Conservation (phyloP, 2,113 vertebrate species). For the Herpetotheres cachinnans region DNA sequence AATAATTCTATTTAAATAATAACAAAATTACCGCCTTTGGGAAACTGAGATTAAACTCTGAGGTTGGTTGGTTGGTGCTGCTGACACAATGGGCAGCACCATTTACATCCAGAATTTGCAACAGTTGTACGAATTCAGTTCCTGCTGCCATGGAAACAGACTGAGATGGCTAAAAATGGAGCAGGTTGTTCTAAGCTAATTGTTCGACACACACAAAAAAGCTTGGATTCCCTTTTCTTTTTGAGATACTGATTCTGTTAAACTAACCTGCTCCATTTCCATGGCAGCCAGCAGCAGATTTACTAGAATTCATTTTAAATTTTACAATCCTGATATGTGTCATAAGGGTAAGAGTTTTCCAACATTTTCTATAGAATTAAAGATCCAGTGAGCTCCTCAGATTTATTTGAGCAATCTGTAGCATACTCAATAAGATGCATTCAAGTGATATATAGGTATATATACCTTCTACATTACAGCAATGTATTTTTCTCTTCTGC, state of each 20-base stretch:
- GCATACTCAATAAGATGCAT: background rate
- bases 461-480: background rate
- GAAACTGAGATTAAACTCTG: background rate
- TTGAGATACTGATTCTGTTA: background rate
- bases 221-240: background rate
- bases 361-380: background rate
- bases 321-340: background rate
- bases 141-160: constrained; percentile 18
- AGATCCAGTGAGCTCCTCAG: background rate
- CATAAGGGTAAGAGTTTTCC: background rate
- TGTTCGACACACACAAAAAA: background rate
- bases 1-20: background rate
- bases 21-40: background rate
- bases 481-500: background rate
- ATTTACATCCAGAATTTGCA: background rate
- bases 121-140: background rate
- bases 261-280: background rate
- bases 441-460: background rate
- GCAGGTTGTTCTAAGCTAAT: background rate
- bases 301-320: background rate
- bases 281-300: background rate
- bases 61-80: background rate
- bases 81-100: background rate
- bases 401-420: background rate
- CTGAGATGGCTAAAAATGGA: background rate